Base-by-base conservation (phyloP, 2,797 vertebrate species). In the Muscicapa comitata region DNA sequence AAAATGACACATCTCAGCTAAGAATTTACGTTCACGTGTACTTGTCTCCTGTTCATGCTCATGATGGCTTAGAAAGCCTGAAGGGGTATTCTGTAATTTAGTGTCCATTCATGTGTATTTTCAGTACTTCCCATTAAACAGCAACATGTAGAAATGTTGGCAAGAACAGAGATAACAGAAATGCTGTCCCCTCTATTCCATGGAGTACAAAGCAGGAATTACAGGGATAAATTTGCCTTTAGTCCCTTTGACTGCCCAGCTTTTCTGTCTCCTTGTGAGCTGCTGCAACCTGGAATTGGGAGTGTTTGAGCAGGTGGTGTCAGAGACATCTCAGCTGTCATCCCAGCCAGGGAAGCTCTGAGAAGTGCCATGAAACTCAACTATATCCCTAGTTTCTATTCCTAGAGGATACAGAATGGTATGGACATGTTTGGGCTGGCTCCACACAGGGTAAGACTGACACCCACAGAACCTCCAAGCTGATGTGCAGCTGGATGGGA, bases 61-160 rank as follows among this genome's bases (percentile, higher is more conserved):
- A 17, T 68, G 91, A 82, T 13, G 53, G 70, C 57, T 83, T 83
- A 86, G 61, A 83, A 92, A 88, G 85, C 88, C 90, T 72, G 54
- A 47, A 88, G 86, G 84, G 62, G 79, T 85, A 80, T 74, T 57
- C 55, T 87, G 53, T 82, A 67, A 75, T 84, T 94, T 77, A 61
- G 65, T 87, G 92, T 93, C 65, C 71, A 80, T 90, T 88, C 88
- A 79, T 87, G 84, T 90, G 65, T 89, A 26, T 76, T 87, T 92
- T 95, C 78, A 89, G 84, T 71, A 67, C 63, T 95, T 94, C 25
- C 38, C 40, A 48, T 94, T 73, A 71, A 87, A 67, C 4, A 90
- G 73, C 48, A 92, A 45, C 21, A 54, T 6, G 42, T 29, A 71
- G 74, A 78, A 88, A 91, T 17, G 38, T 80, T 91, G 57, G 31